These are phyloP conservation scores for Hemiscyllium ocellatum DNA, from an alignment of 2,113 vertebrate genomes.

Conservation along the genomic window DNA sequence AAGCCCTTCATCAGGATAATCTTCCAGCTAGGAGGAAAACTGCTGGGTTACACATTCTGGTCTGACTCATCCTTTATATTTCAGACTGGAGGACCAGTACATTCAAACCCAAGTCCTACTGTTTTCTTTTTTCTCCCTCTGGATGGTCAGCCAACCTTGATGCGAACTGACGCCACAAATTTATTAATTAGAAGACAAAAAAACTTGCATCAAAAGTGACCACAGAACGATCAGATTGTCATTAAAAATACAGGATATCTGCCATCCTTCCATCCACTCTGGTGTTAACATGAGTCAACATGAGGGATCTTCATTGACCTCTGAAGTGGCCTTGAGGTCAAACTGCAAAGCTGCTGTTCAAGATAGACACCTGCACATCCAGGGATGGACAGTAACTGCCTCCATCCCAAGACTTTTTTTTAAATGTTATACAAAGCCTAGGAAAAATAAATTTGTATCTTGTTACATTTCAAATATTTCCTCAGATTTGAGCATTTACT, in stretches of 20 bases:
- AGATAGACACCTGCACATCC: neutral
- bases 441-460: neutral
- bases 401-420: neutral
- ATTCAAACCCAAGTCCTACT: too few relatives aligned
- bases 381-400: neutral
- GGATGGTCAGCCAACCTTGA: neutral
- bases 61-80: too few relatives aligned
- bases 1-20: too few relatives aligned
- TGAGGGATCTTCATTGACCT: neutral
- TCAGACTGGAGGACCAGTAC: too few relatives aligned
- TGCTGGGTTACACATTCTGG: too few relatives aligned
- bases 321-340: neutral
- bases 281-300: neutral
- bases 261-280: neutral
- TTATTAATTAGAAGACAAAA: neutral
- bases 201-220: neutral
- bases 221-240: neutral
- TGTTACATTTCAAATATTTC: neutral
- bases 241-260: neutral
- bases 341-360: neutral
- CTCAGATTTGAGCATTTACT: neutral
- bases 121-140: too few relatives aligned
- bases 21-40: too few relatives aligned
- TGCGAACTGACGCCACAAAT: neutral
- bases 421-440: neutral